Percentiles rank a stretch among this genome's conserved stretches.
These are phyloP conservation scores for Lepeophtheirus nordmannii DNA, from an alignment of 2,888 invertebrate genomes.

Conservation along the genomic window DNA sequence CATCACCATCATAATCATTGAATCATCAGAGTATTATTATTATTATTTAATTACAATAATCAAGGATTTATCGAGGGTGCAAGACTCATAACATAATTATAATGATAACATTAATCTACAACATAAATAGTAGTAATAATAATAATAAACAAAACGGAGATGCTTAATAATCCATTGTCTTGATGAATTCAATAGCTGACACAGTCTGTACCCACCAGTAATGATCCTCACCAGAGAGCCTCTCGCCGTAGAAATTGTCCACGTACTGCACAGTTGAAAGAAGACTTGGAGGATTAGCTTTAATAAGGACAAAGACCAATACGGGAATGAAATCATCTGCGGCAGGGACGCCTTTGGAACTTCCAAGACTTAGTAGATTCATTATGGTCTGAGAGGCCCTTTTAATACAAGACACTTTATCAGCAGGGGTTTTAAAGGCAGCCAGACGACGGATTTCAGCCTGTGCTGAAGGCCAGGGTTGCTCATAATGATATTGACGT, in stretches of 20 bases:
- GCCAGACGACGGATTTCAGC: conserved; percentile 70
- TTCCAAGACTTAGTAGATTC: conserved; percentile 71
- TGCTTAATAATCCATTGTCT: conserved; percentile 68
- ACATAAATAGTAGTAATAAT: too few relatives aligned
- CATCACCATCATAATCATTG: too few relatives aligned
- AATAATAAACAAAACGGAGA: too few relatives aligned
- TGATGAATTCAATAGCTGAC: conserved; percentile 90
- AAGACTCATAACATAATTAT: too few relatives aligned
- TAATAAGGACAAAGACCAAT: conserved; percentile 85
- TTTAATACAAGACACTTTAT: conserved; percentile 65
- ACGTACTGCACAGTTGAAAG: conserved; percentile 61
- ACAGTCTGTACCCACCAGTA: conserved; percentile 99
- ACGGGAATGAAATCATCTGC: conserved; percentile 90
- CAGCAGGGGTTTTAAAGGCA: conserved; percentile 74
- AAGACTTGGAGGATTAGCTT: conserved; percentile 42
- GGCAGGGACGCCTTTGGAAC: conserved; percentile 55
- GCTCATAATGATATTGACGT: conserved; percentile 62
- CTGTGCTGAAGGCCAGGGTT: conserved; percentile 86
- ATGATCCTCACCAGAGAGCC: conserved; percentile 71
- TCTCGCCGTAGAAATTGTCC: conserved; percentile 69
- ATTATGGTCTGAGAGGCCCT: conserved; percentile 83
- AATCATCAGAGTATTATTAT: too few relatives aligned
- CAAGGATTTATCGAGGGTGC: too few relatives aligned
- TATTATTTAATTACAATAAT: too few relatives aligned
- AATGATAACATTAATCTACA: too few relatives aligned